These are phyloP conservation scores for Pristionchus mayeri DNA, from an alignment of 2,888 invertebrate genomes.

Conservation along the genomic window DNA sequence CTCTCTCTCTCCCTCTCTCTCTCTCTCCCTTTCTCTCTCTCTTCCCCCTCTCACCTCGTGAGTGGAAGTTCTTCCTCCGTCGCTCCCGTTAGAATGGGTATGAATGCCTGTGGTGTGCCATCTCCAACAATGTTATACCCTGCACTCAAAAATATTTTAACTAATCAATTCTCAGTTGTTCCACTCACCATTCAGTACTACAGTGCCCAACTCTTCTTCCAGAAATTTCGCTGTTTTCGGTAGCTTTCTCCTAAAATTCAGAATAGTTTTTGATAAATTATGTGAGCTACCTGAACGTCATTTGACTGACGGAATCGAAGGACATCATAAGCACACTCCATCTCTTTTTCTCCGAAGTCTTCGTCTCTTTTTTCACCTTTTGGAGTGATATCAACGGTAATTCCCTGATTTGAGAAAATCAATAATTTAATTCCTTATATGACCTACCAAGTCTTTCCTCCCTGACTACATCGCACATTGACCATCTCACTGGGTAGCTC, in stretches of 20 bases:
- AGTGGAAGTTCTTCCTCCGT: slow-evolving; percentile 77
- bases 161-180: too few species aligned
- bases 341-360: not conserved
- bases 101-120: slow-evolving; percentile 74
- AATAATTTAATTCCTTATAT: not conserved
- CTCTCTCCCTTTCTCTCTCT: not conserved
- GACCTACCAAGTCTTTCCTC: slow-evolving; percentile 53
- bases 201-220: slow-evolving; percentile 65
- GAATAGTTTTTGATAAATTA: not conserved
- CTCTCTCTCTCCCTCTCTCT: not conserved
- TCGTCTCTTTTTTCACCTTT: not conserved
- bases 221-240: slow-evolving; percentile 85
- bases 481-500: slow-evolving; percentile 52
- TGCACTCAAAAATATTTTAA: too few species aligned
- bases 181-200: slow-evolving; percentile 61
- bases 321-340: slow-evolving; percentile 80
- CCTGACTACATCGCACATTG: slow-evolving; percentile 53
- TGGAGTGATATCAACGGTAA: not conserved
- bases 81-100: slow-evolving; percentile 77
- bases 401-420: not conserved
- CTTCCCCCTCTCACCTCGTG: slow-evolving; percentile 52
- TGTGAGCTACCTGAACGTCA: slow-evolving; percentile 81
- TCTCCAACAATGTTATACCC: slow-evolving; percentile 76
- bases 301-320: slow-evolving; percentile 89
- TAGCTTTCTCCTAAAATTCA: slow-evolving; percentile 82